Base-by-base conservation (phyloP, 2,797 vertebrate species). In the Coendou prehensilis region DNA sequence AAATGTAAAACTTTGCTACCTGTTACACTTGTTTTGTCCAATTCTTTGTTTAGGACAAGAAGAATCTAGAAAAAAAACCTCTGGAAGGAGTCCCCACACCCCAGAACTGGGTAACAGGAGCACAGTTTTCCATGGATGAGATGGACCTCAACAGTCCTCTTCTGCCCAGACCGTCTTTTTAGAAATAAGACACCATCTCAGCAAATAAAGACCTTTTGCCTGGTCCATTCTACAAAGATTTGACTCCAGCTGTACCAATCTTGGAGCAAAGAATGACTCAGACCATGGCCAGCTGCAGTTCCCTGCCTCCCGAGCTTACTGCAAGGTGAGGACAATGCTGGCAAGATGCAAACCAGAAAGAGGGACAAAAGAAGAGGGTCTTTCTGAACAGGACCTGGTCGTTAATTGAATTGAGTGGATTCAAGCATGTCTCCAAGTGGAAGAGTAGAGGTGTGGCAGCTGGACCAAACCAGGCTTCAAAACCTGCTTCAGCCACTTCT, bases 61-160 rank as follows among this genome's bases (percentile, higher is more conserved):
- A 37, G n/a, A 47, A 75, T 28, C 71, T 75, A 75, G 71, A 26
- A 26, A 33, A 73, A 69, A 75, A 45, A 47, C 23, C 45, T 45
- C 69, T 75, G 5, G 71, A 45, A 45, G 37, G 9, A 45, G 71
- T 75, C 11, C 11, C 23, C 23, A 47, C 11, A 26, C 6, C 9
- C 10, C 23, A 75, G 41, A 45, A 73, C 41, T 6, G 6, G 13
- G 63, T 67, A 67, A n/a, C 67, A 69, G n/a, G n/a, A 69, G 7
- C 67, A 20, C 0, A 6, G 17, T 30, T n/a, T 33, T 45, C 23
- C 9, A 0, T 1, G 13, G 7, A 28, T 9, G 23, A 87, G 2
- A 6, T 18, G 13, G 37, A 28, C 15, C 18, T 59, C 28, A 33
- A 37, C 2, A 2, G 41, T 54, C 52, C 45, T 67, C 28, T 67